Conservation (phyloP, 2,888 invertebrate species). For the Steinernema carpocapsae region DNA sequence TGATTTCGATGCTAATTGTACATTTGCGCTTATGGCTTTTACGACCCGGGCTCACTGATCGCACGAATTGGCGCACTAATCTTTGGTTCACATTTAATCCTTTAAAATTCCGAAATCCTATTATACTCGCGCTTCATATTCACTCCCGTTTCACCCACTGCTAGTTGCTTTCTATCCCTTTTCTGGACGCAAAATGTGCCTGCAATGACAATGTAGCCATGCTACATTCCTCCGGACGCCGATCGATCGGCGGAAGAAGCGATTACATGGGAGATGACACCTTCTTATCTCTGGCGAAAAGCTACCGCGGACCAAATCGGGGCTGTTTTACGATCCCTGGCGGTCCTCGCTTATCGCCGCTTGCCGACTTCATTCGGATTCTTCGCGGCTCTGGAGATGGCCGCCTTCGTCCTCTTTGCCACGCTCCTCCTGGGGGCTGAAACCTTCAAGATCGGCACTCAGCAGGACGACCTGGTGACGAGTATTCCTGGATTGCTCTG, state of each 20-base stretch:
- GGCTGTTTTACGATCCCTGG: background rate
- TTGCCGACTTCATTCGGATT: constrained; percentile 2
- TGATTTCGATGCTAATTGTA: too few relatives aligned
- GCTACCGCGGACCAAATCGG: too few relatives aligned
- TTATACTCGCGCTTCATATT: too few relatives aligned
- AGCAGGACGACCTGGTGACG: constrained; percentile 35
- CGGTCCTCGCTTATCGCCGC: background rate
- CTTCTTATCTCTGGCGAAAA: background rate
- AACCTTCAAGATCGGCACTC: background rate
- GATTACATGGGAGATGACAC: constrained; percentile 2
- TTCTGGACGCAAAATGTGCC: too few relatives aligned
- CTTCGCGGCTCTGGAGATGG: background rate
- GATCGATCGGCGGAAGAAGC: constrained; percentile 9
- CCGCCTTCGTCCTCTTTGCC: background rate
- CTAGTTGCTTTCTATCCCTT: too few relatives aligned
- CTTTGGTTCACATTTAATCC: too few relatives aligned
- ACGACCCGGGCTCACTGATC: too few relatives aligned
- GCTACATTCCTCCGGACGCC: background rate
- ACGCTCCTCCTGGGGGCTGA: background rate
- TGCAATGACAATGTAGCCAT: too few relatives aligned
- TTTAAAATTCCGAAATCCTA: too few relatives aligned
- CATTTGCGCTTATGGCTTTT: too few relatives aligned
- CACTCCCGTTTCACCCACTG: too few relatives aligned
- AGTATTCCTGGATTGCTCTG: constrained; percentile 35
- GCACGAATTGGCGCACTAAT: too few relatives aligned